Evolutionary conservation across 2,888 invertebrate genomes (phyloP).

Genomic region (Trimorus sp.): DNA sequence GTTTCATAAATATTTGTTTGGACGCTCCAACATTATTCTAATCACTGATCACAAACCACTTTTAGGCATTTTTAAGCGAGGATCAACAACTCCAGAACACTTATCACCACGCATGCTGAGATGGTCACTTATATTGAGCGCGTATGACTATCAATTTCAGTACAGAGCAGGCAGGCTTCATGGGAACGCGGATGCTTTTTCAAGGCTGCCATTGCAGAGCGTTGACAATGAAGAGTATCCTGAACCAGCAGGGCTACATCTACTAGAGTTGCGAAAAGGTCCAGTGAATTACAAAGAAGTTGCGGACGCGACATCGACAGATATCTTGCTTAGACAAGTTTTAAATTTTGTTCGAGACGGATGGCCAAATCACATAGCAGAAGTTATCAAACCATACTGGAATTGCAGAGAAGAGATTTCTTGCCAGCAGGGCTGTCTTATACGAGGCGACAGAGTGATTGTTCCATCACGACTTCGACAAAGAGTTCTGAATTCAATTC

Average conservation of each 20-base stretch:
- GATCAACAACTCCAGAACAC: constrained; percentile 28
- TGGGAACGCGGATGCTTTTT: constrained; percentile 31
- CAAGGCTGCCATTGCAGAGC: constrained; percentile 74
- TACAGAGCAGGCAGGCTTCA: no score
- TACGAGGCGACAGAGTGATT: neutral
- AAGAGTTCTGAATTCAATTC: no score
- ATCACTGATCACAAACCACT: constrained; percentile 64
- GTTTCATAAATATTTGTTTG: constrained; percentile 69
- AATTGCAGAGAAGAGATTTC: neutral
- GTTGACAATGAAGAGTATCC: neutral
- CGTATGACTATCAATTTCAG: no score
- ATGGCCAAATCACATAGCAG: constrained; percentile 22
- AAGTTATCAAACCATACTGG: constrained; percentile 2
- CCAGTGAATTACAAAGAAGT: neutral
- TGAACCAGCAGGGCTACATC: constrained; percentile 11
- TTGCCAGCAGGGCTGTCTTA: neutral
- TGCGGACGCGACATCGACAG: neutral
- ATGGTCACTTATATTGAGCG: constrained; percentile 28
- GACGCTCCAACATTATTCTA: neutral
- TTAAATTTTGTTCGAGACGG: neutral
- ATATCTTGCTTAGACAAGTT: neutral
- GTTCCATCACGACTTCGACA: no score
- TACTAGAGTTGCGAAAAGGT: neutral
- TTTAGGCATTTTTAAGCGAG: constrained; percentile 29
- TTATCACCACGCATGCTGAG: constrained; percentile 30